Conservation (phyloP, 2,113 vertebrate species). For the Hippopotamus amphibius region DNA sequence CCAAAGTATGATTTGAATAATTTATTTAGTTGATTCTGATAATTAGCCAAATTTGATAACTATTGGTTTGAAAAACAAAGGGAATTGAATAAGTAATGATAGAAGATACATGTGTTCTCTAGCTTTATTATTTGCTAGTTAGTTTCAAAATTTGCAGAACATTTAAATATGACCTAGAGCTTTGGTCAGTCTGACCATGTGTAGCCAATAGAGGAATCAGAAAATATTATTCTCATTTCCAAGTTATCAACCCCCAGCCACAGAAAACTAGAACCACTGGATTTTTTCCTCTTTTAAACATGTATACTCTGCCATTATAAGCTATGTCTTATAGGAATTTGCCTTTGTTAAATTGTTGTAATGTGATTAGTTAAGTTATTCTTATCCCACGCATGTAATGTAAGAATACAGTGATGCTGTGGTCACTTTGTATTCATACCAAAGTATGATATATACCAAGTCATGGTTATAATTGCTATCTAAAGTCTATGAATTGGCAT, state of each 20-base stretch:
- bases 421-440: neutral
- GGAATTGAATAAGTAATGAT: neutral
- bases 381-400: neutral
- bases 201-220: neutral
- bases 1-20: neutral
- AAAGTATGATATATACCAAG: neutral
- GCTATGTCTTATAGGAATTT: neutral
- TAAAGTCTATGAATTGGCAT: neutral
- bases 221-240: neutral
- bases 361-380: neutral
- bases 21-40: neutral
- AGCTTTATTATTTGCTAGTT: neutral
- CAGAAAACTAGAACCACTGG: neutral
- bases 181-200: neutral
- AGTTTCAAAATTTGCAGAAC: neutral
- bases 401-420: neutral
- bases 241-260: neutral
- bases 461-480: neutral
- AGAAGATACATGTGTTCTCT: neutral
- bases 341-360: neutral
- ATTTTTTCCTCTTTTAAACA: neutral
- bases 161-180: neutral
- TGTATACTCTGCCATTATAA: neutral
- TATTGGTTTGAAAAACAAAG: neutral
- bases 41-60: neutral